Percentiles rank a stretch among this genome's conserved stretches.
Conservation (phyloP, 2,888 invertebrate genomes). For the Drosophila planitibia region DNA sequence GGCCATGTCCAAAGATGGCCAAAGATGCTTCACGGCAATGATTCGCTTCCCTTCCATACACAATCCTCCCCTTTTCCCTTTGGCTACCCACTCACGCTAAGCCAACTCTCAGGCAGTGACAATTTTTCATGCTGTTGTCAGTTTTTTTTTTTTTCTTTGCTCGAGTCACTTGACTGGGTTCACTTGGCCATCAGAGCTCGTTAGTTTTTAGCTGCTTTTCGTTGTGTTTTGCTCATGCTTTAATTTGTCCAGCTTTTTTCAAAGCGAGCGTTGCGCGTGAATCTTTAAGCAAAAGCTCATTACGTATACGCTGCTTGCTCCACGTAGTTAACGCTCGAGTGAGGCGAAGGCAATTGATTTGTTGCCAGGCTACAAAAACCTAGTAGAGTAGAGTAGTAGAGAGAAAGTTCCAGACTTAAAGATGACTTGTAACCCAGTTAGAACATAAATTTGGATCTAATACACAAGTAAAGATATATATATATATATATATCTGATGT, state of each 20-base stretch:
- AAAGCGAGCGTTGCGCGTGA: constrained; percentile 1
- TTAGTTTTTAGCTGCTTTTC: constrained; percentile 63
- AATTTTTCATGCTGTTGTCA: constrained; percentile 81
- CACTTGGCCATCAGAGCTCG: constrained; percentile 61
- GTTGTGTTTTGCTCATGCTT: constrained; percentile 48
- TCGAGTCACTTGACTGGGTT: constrained; percentile 29
- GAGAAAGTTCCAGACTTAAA: background rate
- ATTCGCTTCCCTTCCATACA: background rate
- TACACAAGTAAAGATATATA: no score
- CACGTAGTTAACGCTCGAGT: constrained; percentile 68
- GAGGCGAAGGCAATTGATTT: constrained; percentile 69
- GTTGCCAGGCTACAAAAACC: constrained; percentile 31
- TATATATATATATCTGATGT: background rate
- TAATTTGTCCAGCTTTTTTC: constrained; percentile 42
- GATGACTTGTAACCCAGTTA: background rate
- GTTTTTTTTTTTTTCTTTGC: constrained; percentile 45
- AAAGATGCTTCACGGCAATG: constrained; percentile 40
- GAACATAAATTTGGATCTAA: background rate
- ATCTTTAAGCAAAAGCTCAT: constrained; percentile 63
- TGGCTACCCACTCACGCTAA: constrained; percentile 1
- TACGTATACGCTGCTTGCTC: constrained; percentile 74
- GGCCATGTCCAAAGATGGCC: constrained; percentile 36
- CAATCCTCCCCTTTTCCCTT: no score
- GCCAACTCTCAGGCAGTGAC: constrained; percentile 72
- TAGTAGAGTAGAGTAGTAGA: background rate